A percentile compares a stretch with the other conserved stretches of the same genome.
Evolutionary conservation across 2,113 vertebrate species (phyloP).

Genomic region (Accipiter cooperii): DNA sequence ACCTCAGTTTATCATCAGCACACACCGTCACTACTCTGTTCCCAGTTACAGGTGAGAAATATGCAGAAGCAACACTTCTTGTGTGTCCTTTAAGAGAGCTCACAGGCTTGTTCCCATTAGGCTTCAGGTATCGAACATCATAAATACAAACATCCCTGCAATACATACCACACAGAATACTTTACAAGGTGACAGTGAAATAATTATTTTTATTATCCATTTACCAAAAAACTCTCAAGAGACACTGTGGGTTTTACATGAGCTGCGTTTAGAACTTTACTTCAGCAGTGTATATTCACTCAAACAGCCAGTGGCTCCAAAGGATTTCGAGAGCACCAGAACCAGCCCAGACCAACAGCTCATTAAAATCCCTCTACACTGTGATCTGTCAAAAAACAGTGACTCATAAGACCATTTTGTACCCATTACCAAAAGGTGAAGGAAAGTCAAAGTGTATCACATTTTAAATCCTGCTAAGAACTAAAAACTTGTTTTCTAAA

Average conservation of each 20-base stretch:
- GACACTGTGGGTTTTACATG: fast-evolving
- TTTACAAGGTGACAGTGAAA: too few relatives aligned
- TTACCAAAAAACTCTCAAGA: fast-evolving
- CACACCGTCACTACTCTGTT: slow-evolving; percentile 81
- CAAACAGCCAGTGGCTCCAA: background rate
- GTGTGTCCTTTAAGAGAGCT: slow-evolving; percentile 72
- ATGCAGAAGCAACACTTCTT: slow-evolving; percentile 76
- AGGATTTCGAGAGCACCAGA: background rate
- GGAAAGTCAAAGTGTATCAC: background rate
- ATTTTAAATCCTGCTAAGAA: background rate
- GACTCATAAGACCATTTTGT: too few relatives aligned
- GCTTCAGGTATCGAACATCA: slow-evolving; percentile 77
- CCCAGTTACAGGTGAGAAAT: slow-evolving; percentile 85
- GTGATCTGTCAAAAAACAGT: background rate
- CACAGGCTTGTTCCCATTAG: slow-evolving; percentile 54
- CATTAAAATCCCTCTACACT: background rate
- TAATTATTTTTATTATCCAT: fast-evolving
- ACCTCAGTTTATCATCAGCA: slow-evolving; percentile 83
- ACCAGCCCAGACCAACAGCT: background rate
- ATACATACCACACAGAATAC: background rate
- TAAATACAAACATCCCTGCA: slow-evolving; percentile 78
- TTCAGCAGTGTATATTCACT: background rate
- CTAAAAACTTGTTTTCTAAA: background rate
- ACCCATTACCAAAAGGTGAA: background rate
- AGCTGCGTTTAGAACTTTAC: fast-evolving